phyloP scores from a whole-genome alignment of 2,113 vertebrate species.

The Verasper variegatus region DNA sequence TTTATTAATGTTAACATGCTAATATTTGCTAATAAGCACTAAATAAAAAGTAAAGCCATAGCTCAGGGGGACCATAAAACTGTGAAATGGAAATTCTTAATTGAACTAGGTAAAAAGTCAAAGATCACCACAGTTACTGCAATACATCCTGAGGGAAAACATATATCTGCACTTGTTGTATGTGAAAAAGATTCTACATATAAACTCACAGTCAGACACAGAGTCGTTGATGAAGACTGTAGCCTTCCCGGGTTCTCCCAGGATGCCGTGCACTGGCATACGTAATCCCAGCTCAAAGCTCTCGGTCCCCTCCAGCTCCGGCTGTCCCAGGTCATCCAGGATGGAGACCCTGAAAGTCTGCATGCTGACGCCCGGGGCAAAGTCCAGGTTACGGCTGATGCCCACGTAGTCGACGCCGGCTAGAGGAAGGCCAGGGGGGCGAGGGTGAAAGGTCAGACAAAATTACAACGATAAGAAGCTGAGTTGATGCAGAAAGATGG shows the following conservation, averaged over 20 bases:
- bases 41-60: too few relatives aligned
- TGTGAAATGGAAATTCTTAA: too few relatives aligned
- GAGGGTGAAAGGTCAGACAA: neutral
- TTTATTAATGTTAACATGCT: too few relatives aligned
- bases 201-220: conserved; percentile 88
- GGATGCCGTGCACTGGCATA: conserved; percentile 89
- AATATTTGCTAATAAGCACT: too few relatives aligned
- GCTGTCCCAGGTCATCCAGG: conserved; percentile 92
- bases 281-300: conserved; percentile 90
- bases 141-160: too few relatives aligned
- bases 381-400: conserved; percentile 93
- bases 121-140: too few relatives aligned
- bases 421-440: conserved; percentile 51
- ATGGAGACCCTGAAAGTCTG: conserved; percentile 88
- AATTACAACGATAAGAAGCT: neutral
- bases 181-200: too few relatives aligned
- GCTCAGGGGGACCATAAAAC: too few relatives aligned
- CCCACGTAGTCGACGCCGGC: conserved; percentile 94
- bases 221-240: conserved; percentile 92
- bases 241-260: conserved; percentile 89
- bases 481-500: neutral
- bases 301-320: conserved; percentile 90
- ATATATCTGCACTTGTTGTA: too few relatives aligned
- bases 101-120: too few relatives aligned
- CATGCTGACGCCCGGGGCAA: conserved; percentile 90